Percentiles rank a stretch among this genome's conserved stretches.
These are phyloP conservation scores for Xiphydria camelus DNA, from an alignment of 2,888 invertebrate species.

Conservation along the genomic window DNA sequence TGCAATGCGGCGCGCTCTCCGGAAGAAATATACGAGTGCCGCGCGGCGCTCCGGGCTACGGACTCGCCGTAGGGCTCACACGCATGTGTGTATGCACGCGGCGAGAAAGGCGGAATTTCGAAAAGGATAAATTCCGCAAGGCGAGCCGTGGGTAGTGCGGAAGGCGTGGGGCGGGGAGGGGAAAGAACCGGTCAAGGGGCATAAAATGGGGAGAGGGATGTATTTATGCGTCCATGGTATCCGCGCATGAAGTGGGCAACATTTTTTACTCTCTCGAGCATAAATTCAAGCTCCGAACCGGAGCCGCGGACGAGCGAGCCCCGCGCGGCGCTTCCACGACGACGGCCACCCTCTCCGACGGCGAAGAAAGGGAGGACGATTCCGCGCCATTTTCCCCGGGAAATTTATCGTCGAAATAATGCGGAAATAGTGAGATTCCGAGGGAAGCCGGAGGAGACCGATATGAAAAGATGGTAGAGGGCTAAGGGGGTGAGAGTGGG, in stretches of 20 bases:
- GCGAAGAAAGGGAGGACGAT: constrained; percentile 21
- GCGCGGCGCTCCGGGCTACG: background rate
- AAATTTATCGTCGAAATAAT: constrained; percentile 47
- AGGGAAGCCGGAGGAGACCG: constrained; percentile 9
- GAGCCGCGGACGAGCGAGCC: background rate
- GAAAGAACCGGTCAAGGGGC: too few species aligned
- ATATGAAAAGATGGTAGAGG: constrained; percentile 19
- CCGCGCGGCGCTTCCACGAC: background rate
- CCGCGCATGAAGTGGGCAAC: background rate
- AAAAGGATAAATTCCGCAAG: background rate
- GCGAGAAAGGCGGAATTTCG: background rate
- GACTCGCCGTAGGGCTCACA: too few species aligned
- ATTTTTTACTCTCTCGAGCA: background rate
- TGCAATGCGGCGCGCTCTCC: too few species aligned
- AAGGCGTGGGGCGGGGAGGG: too few species aligned
- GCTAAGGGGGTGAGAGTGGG: constrained; percentile 8
- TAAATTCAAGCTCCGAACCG: background rate
- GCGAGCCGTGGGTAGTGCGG: background rate
- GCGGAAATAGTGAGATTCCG: constrained; percentile 38
- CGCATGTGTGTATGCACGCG: too few species aligned
- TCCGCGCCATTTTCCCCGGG: constrained; percentile 34
- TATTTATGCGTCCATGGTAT: background rate
- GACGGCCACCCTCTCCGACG: background rate
- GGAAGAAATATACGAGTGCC: background rate
- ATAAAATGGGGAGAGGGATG: too few species aligned